Evolutionary conservation across 1,140 invertebrate genomes (phyloP), one percentile per base, ranked within the genome.

Genomic region (Araneus ventricosus): DNA sequence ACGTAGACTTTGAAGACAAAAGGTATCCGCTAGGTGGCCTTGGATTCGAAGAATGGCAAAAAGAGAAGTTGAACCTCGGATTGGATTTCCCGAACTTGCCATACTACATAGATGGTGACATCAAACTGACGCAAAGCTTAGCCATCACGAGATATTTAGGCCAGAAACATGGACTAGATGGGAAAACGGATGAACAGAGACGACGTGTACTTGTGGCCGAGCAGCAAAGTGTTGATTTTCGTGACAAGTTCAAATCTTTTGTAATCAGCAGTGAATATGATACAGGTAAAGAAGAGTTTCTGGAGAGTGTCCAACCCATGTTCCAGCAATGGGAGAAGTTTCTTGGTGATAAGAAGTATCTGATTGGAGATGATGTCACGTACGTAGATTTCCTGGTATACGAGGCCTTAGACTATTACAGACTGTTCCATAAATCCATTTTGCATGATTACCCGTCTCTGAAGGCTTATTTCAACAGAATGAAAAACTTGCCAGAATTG

Each of bases 1-100:
- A n/a, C n/a, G 95, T 97, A 30, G 96, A 97, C 45, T 98, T 97
- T 94, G 97, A 97, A 95, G 98, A 98, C 57, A 95, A 95, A 52
- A 52, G 84, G 34, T 85, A 85, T 7, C 14, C n/a, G n/a, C n/a
- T n/a, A n/a, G n/a, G n/a, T n/a, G n/a, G 5, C 4, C 22, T 57
- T 52, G 52, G 84, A 5, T 0, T 63, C 3, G 57, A 67, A 84
- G 94, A 94, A 59, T 95, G 95, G 95, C 52, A 95, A 4, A 89
- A 94, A 57, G 95, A 95, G 4, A 95, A 95, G 92, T 94, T 94
- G 39, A 94, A 84, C 20, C 82, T 95, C 8, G 94, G 94, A 24
- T 82, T 95, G 30, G 94, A 95, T 52, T 95, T 95, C 88, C 95
- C 95, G 24, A 95, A 95, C 93, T 94, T 95, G 52, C 93, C 94